Percentiles rank a stretch among this genome's conserved stretches.
Conservation (phyloP, 2,113 vertebrate species). For the Callithrix jacchus region DNA sequence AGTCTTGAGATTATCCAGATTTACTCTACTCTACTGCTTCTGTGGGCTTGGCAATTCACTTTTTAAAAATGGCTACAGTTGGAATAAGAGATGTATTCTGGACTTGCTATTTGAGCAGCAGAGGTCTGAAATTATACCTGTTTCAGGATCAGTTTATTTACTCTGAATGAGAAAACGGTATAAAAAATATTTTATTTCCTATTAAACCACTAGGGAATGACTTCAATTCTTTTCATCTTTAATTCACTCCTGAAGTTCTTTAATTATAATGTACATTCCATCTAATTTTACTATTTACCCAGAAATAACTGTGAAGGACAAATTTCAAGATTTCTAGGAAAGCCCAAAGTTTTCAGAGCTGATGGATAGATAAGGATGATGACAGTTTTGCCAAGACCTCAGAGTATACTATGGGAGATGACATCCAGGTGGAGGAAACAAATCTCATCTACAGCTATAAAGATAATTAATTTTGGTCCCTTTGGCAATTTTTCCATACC, state of each 20-base stretch:
- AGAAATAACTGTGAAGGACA: background rate
- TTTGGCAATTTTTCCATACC: background rate
- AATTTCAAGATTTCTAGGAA: background rate
- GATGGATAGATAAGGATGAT: background rate
- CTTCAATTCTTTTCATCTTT: background rate
- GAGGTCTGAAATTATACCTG: background rate
- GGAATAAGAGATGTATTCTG: background rate
- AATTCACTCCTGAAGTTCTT: background rate
- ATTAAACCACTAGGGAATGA: background rate
- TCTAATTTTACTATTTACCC: background rate
- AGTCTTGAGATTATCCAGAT: background rate
- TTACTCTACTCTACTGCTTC: background rate
- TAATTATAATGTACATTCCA: background rate
- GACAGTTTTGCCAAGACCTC: background rate
- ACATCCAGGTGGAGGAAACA: accelerated
- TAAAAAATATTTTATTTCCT: background rate
- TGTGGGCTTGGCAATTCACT: background rate
- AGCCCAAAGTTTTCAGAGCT: background rate
- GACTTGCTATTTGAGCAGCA: background rate
- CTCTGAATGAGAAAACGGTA: background rate
- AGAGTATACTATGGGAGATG: background rate
- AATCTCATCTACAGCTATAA: background rate
- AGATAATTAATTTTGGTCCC: background rate
- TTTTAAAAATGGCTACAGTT: background rate
- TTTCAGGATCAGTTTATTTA: background rate